Conservation (phyloP, 92 coral and sea anemone genomes). For the Epizoanthus rinbou region DNA sequence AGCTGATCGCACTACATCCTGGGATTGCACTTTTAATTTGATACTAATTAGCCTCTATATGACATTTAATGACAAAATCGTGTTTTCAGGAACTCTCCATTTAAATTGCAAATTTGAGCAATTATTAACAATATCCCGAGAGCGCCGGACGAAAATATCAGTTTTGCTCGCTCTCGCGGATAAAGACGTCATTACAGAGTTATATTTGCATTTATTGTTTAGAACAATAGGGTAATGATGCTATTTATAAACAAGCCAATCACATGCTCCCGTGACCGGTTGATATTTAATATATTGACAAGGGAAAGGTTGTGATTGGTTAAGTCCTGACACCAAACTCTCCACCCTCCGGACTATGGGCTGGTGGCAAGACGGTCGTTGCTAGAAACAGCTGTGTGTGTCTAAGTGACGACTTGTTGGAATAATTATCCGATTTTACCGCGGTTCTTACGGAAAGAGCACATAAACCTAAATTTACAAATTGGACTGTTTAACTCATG, state of each 20-base stretch:
- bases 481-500: slow-evolving; percentile 25
- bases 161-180: slow-evolving; percentile 17
- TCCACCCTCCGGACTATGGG: slow-evolving; percentile 77
- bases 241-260: slow-evolving; percentile 79
- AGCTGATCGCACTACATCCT: neutral
- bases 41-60: slow-evolving; percentile 3
- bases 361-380: slow-evolving; percentile 86
- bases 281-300: slow-evolving; percentile 39
- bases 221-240: slow-evolving; percentile 74
- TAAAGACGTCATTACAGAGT: slow-evolving; percentile 33
- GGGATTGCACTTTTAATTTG: slow-evolving; percentile 13
- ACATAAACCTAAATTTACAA: slow-evolving; percentile 7
- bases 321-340: slow-evolving; percentile 57
- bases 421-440: slow-evolving; percentile 63
- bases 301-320: slow-evolving; percentile 64
- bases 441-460: slow-evolving; percentile 42
- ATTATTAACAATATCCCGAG: slow-evolving; percentile 13
- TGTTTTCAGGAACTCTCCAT: slow-evolving; percentile 13
- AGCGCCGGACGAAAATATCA: slow-evolving; percentile 40
- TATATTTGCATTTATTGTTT: slow-evolving; percentile 40
- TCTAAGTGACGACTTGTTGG: slow-evolving; percentile 77
- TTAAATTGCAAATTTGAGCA: slow-evolving; percentile 39
- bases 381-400: slow-evolving; percentile 89
- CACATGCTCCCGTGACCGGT: slow-evolving; percentile 44
- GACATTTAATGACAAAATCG: neutral